These are phyloP conservation scores for Drosophila emarginata DNA, from an alignment of 2,888 invertebrate genomes.

Conservation along the genomic window DNA sequence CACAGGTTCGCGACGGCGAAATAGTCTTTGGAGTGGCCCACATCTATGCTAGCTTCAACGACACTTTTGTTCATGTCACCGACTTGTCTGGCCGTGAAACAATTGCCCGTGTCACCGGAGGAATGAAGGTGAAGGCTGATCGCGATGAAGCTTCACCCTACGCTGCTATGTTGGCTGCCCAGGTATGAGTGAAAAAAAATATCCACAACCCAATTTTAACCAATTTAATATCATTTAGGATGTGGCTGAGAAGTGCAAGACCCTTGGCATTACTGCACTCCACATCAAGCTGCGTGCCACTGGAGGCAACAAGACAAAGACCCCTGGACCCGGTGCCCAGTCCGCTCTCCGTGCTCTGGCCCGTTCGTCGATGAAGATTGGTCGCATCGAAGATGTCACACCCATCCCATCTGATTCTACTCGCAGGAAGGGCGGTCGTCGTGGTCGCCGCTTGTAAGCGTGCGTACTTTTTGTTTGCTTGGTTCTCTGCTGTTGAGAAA, in stretches of 20 bases:
- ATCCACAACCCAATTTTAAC: conserved; percentile 80
- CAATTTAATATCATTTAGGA: conserved; percentile 85
- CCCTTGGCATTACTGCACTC: conserved; percentile 97
- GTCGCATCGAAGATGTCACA: conserved; percentile 99
- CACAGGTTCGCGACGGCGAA: conserved; percentile 98
- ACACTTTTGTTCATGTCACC: conserved; percentile 99
- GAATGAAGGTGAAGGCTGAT: conserved; percentile 99
- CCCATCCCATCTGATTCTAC: conserved; percentile 99
- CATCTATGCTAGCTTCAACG: conserved; percentile 99
- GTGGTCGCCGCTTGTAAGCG: conserved; percentile 98
- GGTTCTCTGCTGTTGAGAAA: conserved; percentile 32
- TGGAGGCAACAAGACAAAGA: conserved; percentile 99
- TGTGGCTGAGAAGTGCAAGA: conserved; percentile 99
- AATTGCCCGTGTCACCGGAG: conserved; percentile 96
- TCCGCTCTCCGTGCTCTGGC: conserved; percentile 99
- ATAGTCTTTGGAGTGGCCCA: conserved; percentile 99
- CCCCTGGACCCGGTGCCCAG: conserved; percentile 99
- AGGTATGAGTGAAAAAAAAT: conserved; percentile 85
- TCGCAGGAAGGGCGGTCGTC: conserved; percentile 99
- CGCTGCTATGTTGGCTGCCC: conserved; percentile 99
- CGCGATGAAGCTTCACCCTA: conserved; percentile 99
- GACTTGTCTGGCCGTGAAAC: conserved; percentile 99
- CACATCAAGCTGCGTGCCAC: conserved; percentile 99
- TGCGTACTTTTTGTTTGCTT: conserved; percentile 19
- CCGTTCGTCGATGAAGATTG: conserved; percentile 99